These are phyloP conservation scores for Chaetodon auriga DNA, from an alignment of 2,113 vertebrate species.

Conservation along the genomic window DNA sequence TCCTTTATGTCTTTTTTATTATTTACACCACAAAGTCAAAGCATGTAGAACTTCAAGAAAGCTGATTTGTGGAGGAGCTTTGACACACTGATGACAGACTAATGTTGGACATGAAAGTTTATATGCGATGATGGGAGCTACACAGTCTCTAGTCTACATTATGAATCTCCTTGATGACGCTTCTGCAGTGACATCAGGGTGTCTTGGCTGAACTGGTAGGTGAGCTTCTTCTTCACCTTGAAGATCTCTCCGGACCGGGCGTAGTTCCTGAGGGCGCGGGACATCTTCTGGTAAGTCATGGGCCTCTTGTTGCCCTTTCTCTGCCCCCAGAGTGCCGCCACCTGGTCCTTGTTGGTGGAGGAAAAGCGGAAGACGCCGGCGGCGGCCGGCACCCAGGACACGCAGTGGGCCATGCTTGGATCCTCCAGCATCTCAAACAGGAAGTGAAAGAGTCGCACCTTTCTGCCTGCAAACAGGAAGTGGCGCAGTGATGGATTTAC, in stretches of 20 bases:
- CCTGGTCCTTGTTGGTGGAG: slow-evolving; percentile 84
- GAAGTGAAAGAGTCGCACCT: slow-evolving; percentile 86
- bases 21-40: slow-evolving; percentile 38
- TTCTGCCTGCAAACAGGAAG: slow-evolving; percentile 76
- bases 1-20: slow-evolving; percentile 30
- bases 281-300: slow-evolving; percentile 90
- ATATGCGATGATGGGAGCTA: neutral
- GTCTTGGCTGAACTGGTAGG: slow-evolving; percentile 82
- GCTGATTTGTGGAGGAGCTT: neutral
- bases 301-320: slow-evolving; percentile 86
- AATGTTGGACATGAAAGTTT: neutral
- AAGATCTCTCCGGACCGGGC: slow-evolving; percentile 85
- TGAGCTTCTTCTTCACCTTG: slow-evolving; percentile 88
- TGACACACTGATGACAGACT: neutral
- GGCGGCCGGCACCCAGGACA: slow-evolving; percentile 83
- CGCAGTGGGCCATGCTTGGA: slow-evolving; percentile 84
- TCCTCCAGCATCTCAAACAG: slow-evolving; percentile 87
- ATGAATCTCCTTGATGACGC: slow-evolving; percentile 29
- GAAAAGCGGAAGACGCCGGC: slow-evolving; percentile 85
- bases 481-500: neutral
- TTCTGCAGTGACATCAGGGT: slow-evolving; percentile 75
- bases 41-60: neutral
- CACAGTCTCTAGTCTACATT: neutral
- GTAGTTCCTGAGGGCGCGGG: slow-evolving; percentile 86
- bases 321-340: slow-evolving; percentile 85